These are phyloP conservation scores for Eulemur coronatus DNA, from an alignment of 2,797 vertebrate genomes.

Conservation along the genomic window DNA sequence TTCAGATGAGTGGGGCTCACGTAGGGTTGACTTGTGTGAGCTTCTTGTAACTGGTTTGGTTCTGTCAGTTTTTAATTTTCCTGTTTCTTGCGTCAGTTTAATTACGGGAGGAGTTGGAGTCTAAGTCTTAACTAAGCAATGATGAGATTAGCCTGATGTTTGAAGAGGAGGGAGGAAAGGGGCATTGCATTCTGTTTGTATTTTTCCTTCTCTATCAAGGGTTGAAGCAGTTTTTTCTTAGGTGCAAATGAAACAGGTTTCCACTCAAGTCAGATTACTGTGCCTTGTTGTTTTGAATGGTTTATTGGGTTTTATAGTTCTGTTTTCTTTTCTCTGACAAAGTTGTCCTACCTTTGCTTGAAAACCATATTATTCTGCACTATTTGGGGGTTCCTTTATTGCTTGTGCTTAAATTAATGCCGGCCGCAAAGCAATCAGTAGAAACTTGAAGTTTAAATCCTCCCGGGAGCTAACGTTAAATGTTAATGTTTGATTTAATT, in stretches of 20 bases:
- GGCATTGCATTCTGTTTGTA: accelerated
- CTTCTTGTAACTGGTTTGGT: neutral
- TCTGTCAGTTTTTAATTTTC: neutral
- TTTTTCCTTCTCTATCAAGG: neutral
- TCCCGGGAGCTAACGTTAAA: neutral
- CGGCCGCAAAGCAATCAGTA: neutral
- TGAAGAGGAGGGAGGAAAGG: too few relatives aligned
- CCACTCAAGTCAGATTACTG: neutral
- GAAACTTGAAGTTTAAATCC: neutral
- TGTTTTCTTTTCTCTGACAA: neutral
- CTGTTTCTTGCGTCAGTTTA: neutral
- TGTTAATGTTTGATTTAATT: neutral
- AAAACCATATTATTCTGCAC: neutral
- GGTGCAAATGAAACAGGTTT: accelerated
- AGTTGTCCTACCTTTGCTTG: neutral
- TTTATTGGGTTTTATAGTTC: neutral
- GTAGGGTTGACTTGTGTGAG: neutral
- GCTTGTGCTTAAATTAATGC: neutral
- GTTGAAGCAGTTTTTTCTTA: neutral
- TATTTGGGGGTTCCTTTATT: neutral
- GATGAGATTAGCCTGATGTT: accelerated
- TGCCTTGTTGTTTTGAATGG: neutral
- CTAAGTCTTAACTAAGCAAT: neutral
- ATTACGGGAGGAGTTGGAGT: neutral
- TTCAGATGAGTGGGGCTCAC: too few relatives aligned